Conservation (phyloP, 2,113 vertebrate species). For the Anseranas semipalmata region DNA sequence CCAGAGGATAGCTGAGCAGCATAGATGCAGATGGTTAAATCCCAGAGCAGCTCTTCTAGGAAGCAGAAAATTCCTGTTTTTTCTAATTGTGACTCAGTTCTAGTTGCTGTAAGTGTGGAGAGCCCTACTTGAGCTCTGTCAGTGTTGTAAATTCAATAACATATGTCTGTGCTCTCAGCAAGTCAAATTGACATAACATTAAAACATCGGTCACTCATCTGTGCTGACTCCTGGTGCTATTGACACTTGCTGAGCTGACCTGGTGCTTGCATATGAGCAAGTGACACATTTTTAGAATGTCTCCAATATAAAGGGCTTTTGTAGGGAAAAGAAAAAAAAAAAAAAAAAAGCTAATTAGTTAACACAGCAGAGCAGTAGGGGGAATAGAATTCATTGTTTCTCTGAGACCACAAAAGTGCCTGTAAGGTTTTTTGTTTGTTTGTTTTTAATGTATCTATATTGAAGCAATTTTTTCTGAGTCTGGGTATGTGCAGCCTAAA, state of each 20-base stretch:
- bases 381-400: slow-evolving; percentile 48
- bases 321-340: background rate
- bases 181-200: slow-evolving; percentile 47
- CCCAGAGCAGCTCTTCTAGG: background rate
- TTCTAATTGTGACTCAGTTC: background rate
- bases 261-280: slow-evolving; percentile 14
- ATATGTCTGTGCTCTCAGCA: background rate
- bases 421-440: slow-evolving; percentile 27
- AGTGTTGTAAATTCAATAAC: slow-evolving; percentile 31
- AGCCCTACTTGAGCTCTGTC: background rate
- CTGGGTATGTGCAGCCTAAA: slow-evolving; percentile 28
- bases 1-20: background rate
- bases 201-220: slow-evolving; percentile 23
- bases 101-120: background rate
- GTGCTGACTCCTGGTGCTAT: background rate
- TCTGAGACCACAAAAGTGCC: slow-evolving; percentile 45
- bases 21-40: background rate
- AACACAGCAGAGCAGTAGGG: slow-evolving; percentile 11
- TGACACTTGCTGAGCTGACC: slow-evolving; percentile 52
- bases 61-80: background rate
- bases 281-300: slow-evolving; percentile 29
- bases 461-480: slow-evolving; percentile 42
- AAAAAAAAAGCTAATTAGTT: slow-evolving; percentile 17
- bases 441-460: slow-evolving; percentile 56
- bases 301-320: background rate